Percentiles rank a stretch among this genome's conserved stretches.
These are phyloP conservation scores for Luperina testacea DNA, from an alignment of 2,888 invertebrate genomes.

Conservation along the genomic window DNA sequence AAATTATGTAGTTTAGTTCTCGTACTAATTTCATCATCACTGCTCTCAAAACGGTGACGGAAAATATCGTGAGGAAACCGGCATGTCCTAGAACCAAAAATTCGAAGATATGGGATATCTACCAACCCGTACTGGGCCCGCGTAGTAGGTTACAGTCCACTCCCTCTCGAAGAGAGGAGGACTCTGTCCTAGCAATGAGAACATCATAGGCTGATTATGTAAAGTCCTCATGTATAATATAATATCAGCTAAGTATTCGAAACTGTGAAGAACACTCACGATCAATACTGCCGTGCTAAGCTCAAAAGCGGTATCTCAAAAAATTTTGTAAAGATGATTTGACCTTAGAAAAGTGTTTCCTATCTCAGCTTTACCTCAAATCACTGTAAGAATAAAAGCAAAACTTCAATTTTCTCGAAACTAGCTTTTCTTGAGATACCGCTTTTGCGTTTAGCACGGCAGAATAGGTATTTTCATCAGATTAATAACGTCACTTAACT, in stretches of 20 bases:
- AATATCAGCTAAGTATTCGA: slow-evolving; percentile 34
- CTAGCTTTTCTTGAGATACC: too few relatives aligned
- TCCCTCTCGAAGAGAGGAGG: neutral
- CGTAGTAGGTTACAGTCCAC: neutral
- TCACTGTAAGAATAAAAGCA: too few relatives aligned
- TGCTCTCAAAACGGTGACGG: neutral
- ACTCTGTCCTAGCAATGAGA: neutral
- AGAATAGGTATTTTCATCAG: slow-evolving; percentile 79
- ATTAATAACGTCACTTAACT: slow-evolving; percentile 80
- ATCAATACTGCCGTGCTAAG: too few relatives aligned
- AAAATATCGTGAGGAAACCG: too few relatives aligned
- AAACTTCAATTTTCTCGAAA: too few relatives aligned
- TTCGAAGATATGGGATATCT: neutral
- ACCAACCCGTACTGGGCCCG: neutral
- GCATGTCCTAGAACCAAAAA: neutral
- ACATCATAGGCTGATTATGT: neutral
- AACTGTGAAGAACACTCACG: slow-evolving; percentile 63
- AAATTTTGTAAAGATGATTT: too few relatives aligned
- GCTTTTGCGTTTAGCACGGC: too few relatives aligned
- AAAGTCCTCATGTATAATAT: slow-evolving; percentile 38
- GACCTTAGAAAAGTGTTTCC: too few relatives aligned
- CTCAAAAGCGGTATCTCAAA: too few relatives aligned
- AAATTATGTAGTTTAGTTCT: slow-evolving; percentile 15
- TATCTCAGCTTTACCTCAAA: too few relatives aligned
- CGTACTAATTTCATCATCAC: neutral